These are phyloP conservation scores for Eucidaris tribuloides DNA, from an alignment of 35 echinoderm and acorn worm genomes.

Conservation along the genomic window DNA sequence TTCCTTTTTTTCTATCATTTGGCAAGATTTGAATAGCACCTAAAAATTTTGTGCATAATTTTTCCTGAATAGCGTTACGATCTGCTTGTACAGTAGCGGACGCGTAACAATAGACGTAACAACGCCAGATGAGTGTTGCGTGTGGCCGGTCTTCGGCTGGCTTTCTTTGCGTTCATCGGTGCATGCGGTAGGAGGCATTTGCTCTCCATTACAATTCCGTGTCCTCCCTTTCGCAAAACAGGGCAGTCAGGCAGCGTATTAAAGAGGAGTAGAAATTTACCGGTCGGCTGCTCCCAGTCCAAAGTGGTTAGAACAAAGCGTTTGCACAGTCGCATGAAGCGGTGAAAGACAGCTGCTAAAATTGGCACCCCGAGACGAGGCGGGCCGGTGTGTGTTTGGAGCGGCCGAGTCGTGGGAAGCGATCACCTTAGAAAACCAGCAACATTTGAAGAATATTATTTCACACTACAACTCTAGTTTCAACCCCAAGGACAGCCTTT, in stretches of 20 bases:
- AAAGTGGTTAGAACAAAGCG: background rate
- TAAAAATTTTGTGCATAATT: no score
- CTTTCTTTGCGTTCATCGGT: background rate
- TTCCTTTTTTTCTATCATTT: no score
- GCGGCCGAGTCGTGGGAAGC: no score
- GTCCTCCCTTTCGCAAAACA: background rate
- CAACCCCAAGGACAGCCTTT: no score
- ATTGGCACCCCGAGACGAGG: background rate
- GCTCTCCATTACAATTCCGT: background rate
- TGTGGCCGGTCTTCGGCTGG: background rate
- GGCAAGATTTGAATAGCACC: no score
- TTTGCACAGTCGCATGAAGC: background rate
- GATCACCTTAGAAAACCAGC: no score
- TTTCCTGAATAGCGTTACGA: background rate
- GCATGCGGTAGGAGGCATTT: background rate
- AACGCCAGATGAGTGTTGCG: background rate
- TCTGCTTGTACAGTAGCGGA: background rate
- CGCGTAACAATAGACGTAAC: no score
- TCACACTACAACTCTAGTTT: no score
- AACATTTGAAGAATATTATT: no score
- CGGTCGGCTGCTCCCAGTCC: background rate
- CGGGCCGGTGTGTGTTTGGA: no score
- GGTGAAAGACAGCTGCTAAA: conserved; percentile 7
- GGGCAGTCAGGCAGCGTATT: background rate
- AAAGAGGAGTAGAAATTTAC: background rate